Evolutionary conservation across 2,797 vertebrate species (phyloP), one percentile per base, ranked within the genome.

Genomic region (Platalea minor): DNA sequence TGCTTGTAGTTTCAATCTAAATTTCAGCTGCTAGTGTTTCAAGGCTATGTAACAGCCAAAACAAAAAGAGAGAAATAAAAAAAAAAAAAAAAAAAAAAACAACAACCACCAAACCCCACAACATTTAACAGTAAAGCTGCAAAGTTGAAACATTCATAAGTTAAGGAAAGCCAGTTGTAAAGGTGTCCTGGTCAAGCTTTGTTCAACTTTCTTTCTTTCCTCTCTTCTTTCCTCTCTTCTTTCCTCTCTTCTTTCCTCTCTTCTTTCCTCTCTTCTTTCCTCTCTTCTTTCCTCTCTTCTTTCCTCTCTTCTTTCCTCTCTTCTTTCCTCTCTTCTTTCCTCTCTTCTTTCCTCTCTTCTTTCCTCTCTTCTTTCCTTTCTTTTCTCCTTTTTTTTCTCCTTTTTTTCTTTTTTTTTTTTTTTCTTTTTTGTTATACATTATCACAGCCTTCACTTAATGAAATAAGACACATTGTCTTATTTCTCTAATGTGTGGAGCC

Each of bases 141-240:
- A 79, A 91, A 92, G 70, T 2, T 67, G 60, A 73, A 93, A 25
- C 43, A 69, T 50, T 86, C 10, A 2, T 45, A 57, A 68, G 17
- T 50, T 82, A 76, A 92, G 82, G 41, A 94, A 83, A 87, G n/a
- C 6, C 68, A 93, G 19, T 85, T 56, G 41, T 86, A 93, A 95
- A 93, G 46, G 11, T 95, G 33, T 72, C 20, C 13, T 18, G 7
- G 45, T 75, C 33, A 72, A 88, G 48, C 23, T 50, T n/a, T 63
- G 14, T 51, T 76, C 53, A 72, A 18, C 11, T 18, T 54, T 48
- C 10, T 24, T 24, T 1, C 4, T 41, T 7, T 11, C n/a, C 20
- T 11, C 24, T 18, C 17, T 26, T 1, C 4, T 41, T 7, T 11
- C n/a, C 20, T 11, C 24, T 18, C 24, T 24, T 1, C 4, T 41